Base-by-base conservation (phyloP, 2,888 invertebrate genomes). In the Cryptus armator region DNA sequence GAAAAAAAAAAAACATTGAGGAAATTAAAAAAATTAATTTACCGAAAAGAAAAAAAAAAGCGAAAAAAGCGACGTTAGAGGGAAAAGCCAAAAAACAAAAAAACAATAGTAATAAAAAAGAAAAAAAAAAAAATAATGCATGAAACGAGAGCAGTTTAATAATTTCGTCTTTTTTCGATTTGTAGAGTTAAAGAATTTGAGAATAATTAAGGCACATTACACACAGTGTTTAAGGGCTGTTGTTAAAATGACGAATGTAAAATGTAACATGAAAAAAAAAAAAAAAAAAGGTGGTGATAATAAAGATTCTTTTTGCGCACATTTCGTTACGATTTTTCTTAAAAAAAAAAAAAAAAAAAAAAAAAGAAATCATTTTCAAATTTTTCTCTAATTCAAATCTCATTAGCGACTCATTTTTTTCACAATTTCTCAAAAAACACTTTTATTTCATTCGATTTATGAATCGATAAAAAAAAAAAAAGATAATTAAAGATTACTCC, bases 191-290 rank as follows among this genome's bases (percentile, higher is more conserved):
- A 72, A 76, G 66, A 85, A 48, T 59, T 81, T 84, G 64, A 78
- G 70, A 78, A 81, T 81, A 81, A 81, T 85, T 85, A 75, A 81
- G 78, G 81, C 81, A 75, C 72, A 37, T 29, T 74, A 24, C 24
- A 24, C 68, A 59, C 75, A 78, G 68, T 71, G 70, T 74, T 48
- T 75, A 81, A 70, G 37, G 70, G 74, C 74, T 81, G 84, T 83
- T 83, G 46, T 77, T 56, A 74, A 79, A 62, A 62, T 32, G 32
- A 80, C 72, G 66, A 85, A 87, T 86, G 82, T 74, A 83, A 85
- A 83, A 86, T 83, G 83, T 85, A 85, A 81, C 46, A 83, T 62
- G 84, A 81, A 59, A 77, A 85, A 44, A 83, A 72, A 24, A 24
- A 24, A 24, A 24, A 24, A 67, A 83, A 64, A 51, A 66, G 53